Conservation (phyloP, 2,888 invertebrate species). For the Mythimna loreyi region DNA sequence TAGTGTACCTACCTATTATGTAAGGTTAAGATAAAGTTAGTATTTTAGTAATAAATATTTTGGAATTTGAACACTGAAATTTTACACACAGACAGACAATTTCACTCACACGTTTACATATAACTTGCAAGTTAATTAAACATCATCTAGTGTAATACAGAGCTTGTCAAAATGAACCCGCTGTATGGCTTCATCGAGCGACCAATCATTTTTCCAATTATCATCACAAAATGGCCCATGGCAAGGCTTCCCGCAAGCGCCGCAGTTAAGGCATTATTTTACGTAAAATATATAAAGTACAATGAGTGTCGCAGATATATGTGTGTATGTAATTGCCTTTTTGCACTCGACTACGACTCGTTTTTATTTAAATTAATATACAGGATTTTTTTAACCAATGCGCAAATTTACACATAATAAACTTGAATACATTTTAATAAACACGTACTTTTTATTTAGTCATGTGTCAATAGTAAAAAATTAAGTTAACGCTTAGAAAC, state of each 20-base stretch:
- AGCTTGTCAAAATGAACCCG: conserved; percentile 7
- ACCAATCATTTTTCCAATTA: conserved; percentile 47
- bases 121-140: conserved; percentile 4
- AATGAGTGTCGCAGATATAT: background rate
- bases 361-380: too few species aligned
- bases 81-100: background rate
- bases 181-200: conserved; percentile 26
- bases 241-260: conserved; percentile 24
- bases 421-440: too few species aligned
- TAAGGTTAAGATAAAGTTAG: background rate
- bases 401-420: too few species aligned
- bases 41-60: too few species aligned
- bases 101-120: background rate
- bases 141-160: background rate
- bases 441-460: too few species aligned
- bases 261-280: conserved; percentile 28
- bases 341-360: background rate
- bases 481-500: too few species aligned
- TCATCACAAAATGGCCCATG: conserved; percentile 23
- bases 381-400: too few species aligned
- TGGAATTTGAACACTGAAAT: background rate
- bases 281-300: background rate
- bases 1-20: too few species aligned
- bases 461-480: too few species aligned
- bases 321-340: too few species aligned